phyloP scores from a whole-genome alignment of 1,140 invertebrate species.

The Sycobia sp. region DNA sequence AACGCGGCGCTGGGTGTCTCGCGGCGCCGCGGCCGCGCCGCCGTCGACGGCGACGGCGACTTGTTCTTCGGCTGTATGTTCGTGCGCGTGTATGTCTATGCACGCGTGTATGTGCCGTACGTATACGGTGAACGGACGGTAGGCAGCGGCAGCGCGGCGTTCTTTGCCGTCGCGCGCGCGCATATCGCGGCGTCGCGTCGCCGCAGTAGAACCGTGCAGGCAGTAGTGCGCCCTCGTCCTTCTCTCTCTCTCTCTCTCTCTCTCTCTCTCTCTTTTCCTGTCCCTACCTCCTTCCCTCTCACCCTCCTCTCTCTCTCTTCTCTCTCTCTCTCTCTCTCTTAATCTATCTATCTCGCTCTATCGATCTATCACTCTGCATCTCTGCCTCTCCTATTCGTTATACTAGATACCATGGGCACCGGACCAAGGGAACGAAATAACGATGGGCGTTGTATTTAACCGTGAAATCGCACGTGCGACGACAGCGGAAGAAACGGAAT shows the following conservation, averaged over 20 bases:
- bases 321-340: background rate
- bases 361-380: no score
- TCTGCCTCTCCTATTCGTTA: no score
- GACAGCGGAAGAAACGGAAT: no score
- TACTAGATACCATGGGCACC: no score
- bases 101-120: background rate
- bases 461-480: no score
- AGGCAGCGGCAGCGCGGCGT: background rate
- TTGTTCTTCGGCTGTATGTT: no score
- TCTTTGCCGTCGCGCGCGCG: no score
- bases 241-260: background rate
- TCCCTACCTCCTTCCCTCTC: background rate
- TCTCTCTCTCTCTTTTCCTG: no score
- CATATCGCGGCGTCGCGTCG: background rate
- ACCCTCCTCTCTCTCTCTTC: background rate
- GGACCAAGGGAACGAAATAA: no score
- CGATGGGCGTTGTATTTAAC: background rate
- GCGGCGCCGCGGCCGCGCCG: background rate
- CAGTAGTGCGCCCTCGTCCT: background rate
- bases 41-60: background rate
- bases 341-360: no score
- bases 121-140: background rate
- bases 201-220: constrained; percentile 50
- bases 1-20: background rate
- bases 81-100: no score